phyloP scores from a whole-genome alignment of 2,888 invertebrate species.

The Caenorhabditis angaria region DNA sequence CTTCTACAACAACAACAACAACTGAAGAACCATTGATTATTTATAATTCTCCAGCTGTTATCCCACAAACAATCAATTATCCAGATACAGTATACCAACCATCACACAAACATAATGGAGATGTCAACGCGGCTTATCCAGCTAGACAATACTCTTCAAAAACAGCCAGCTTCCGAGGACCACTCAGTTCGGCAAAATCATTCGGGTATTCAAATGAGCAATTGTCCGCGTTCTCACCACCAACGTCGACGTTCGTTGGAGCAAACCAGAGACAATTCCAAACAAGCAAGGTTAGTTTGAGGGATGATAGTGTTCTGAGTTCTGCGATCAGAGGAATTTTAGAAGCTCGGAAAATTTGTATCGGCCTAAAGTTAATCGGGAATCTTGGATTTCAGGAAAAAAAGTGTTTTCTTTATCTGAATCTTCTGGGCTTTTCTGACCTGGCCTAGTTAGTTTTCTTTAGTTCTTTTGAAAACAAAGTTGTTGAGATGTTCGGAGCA shows the following conservation, averaged over 20 bases:
- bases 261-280: slow-evolving; percentile 27
- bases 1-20: slow-evolving; percentile 10
- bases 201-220: slow-evolving; percentile 40
- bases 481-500: too few relatives aligned
- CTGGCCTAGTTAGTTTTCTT: too few relatives aligned
- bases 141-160: slow-evolving; percentile 35
- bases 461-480: too few relatives aligned
- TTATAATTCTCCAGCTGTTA: not conserved
- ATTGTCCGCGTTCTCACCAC: slow-evolving; percentile 20
- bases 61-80: slow-evolving; percentile 43
- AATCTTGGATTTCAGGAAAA: too few relatives aligned
- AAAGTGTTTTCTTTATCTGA: too few relatives aligned
- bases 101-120: slow-evolving; percentile 39
- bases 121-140: slow-evolving; percentile 26
- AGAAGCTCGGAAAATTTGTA: too few relatives aligned
- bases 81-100: slow-evolving; percentile 28
- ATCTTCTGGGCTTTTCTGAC: too few relatives aligned
- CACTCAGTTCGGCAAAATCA: slow-evolving; percentile 12
- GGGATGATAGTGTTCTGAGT: not conserved
- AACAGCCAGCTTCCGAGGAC: not conserved
- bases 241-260: slow-evolving; percentile 6
- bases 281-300: slow-evolving; percentile 29
- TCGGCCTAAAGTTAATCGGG: too few relatives aligned
- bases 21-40: not conserved
- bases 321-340: not conserved